phyloP scores from a whole-genome alignment of 2,888 invertebrate species.

The Dolichopus griseipennis region DNA sequence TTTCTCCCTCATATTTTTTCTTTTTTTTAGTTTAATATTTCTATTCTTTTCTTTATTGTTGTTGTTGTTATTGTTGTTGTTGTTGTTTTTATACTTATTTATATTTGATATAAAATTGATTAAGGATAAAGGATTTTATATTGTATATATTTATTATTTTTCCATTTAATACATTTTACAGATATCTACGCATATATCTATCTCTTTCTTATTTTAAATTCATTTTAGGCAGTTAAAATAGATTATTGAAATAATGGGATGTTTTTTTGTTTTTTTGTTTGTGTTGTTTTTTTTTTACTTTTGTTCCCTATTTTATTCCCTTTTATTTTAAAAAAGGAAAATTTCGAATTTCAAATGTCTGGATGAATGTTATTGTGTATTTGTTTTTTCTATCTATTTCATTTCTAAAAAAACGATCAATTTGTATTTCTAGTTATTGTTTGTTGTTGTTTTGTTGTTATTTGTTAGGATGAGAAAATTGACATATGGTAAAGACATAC shows the following conservation, averaged over 20 bases:
- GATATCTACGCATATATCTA: no score
- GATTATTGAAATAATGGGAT: neutral
- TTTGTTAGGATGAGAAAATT: neutral
- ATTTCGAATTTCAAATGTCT: no score
- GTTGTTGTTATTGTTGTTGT: no score
- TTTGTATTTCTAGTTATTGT: no score
- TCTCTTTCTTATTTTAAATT: neutral
- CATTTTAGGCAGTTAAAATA: slow-evolving; percentile 1
- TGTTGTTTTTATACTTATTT: neutral
- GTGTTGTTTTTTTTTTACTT: neutral
- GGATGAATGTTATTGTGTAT: no score
- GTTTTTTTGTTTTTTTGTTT: neutral
- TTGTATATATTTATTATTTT: neutral
- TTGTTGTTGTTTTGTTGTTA: no score
- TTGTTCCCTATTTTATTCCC: neutral
- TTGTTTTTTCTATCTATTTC: no score
- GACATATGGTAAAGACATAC: neutral
- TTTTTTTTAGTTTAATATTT: no score
- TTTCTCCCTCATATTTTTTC: no score
- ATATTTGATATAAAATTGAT: neutral
- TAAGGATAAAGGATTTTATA: neutral
- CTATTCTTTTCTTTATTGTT: no score
- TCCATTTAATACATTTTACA: neutral
- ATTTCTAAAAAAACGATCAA: no score
- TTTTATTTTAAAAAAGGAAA: neutral